Percentiles rank a stretch among this genome's conserved stretches.
Conservation (phyloP, 2,888 invertebrate genomes). For the Sthenelais limicola region DNA sequence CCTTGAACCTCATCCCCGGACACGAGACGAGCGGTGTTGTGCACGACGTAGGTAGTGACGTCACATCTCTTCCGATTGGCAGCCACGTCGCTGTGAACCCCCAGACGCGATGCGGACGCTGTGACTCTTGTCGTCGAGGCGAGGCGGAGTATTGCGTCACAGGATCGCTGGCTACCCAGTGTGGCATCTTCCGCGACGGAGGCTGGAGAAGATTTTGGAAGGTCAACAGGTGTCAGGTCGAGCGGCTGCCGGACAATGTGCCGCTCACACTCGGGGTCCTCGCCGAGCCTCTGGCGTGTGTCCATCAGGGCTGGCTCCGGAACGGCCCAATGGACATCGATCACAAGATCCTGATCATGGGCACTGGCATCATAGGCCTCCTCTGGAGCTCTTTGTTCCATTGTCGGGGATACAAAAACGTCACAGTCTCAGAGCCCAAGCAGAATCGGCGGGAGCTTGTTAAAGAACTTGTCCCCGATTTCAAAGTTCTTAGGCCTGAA, state of each 20-base stretch:
- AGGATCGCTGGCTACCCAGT: not conserved
- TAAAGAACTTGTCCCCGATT: not conserved
- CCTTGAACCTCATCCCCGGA: not conserved
- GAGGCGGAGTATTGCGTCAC: not conserved
- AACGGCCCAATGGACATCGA: not conserved
- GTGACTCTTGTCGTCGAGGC: not conserved
- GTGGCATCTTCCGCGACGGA: not conserved
- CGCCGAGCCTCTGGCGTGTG: not conserved
- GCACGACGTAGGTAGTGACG: not conserved
- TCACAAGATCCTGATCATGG: not conserved
- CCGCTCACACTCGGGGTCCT: not conserved
- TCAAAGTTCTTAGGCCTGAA: not conserved
- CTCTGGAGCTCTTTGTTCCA: not conserved
- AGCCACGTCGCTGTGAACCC: not conserved
- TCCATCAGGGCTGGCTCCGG: not conserved
- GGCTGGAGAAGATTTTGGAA: not conserved
- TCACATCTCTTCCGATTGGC: not conserved
- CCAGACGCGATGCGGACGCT: not conserved
- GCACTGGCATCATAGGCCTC: not conserved
- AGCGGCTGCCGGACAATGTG: not conserved
- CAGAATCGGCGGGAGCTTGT: not conserved
- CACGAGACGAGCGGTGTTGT: not conserved
- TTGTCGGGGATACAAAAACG: not conserved
- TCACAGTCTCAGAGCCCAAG: not conserved
- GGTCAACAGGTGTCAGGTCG: not conserved